Evolutionary conservation across 2,797 vertebrate genomes (phyloP).

Genomic region (Bovichtus variegatus): DNA sequence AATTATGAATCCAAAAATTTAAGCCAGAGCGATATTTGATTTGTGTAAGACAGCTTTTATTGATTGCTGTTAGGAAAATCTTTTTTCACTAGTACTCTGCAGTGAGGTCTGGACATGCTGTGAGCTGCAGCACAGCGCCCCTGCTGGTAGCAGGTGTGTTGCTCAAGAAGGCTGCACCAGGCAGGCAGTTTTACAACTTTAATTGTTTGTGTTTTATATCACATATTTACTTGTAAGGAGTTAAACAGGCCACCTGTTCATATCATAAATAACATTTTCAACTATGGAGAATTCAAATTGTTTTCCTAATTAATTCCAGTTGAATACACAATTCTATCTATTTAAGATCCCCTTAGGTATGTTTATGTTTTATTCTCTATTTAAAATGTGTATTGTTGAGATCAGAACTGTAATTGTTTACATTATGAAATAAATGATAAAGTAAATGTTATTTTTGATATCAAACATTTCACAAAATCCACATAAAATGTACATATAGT

Average conservation of each 20-base stretch:
- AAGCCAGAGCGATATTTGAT: conserved; percentile 9
- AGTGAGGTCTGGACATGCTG: background rate
- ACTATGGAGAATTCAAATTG: background rate
- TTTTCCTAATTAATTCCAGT: background rate
- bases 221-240: background rate
- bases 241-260: background rate
- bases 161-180: background rate
- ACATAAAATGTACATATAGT: background rate
- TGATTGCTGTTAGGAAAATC: conserved; percentile 14
- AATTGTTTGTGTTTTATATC: background rate
- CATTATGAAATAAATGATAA: background rate
- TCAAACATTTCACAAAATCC: background rate
- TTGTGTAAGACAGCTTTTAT: conserved; percentile 23
- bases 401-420: background rate
- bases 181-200: background rate
- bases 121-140: background rate
- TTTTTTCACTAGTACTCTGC: background rate
- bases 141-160: conserved; percentile 6
- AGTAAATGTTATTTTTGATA: background rate
- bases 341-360: background rate
- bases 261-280: no score
- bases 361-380: background rate
- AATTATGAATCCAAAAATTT: conserved; percentile 1
- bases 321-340: background rate
- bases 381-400: background rate